Evolutionary conservation across 2,797 vertebrate species (phyloP).

Genomic region (Bradypus variegatus): DNA sequence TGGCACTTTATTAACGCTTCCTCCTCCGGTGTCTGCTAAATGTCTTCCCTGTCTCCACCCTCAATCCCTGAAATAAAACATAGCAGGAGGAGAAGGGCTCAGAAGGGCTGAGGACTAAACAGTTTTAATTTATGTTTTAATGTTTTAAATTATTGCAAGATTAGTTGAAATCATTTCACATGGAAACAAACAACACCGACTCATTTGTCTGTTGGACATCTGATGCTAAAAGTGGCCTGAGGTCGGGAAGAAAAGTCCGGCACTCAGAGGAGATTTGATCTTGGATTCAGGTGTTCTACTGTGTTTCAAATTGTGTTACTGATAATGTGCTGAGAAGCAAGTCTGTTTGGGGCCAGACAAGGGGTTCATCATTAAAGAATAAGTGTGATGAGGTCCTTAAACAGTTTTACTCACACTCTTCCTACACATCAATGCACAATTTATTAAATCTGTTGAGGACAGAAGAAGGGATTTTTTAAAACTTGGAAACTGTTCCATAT

Average conservation of each 20-base stretch:
- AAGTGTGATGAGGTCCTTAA: not conserved
- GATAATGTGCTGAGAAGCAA: not conserved
- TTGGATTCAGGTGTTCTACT: not conserved
- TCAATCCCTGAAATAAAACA: too few relatives aligned
- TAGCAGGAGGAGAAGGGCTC: not conserved
- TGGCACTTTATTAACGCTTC: too few relatives aligned
- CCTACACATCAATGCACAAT: not conserved
- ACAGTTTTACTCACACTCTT: not conserved
- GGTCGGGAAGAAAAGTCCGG: not conserved
- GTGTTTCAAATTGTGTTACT: not conserved
- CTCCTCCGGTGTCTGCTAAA: too few relatives aligned
- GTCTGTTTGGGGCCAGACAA: not conserved
- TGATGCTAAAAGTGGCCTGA: not conserved
- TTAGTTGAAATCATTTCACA: not conserved
- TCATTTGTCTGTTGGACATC: not conserved
- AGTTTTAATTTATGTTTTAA: too few relatives aligned
- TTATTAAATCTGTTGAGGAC: constrained; percentile 12
- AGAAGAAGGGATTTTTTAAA: not conserved
- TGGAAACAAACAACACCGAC: not conserved
- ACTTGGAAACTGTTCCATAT: not conserved
- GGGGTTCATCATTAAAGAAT: not conserved
- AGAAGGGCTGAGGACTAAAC: not conserved
- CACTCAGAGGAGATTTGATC: not conserved
- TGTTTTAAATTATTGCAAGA: not conserved
- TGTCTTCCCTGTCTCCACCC: too few relatives aligned